Base-by-base conservation (phyloP, 2,888 invertebrate species). In the Ligdia adustata region DNA sequence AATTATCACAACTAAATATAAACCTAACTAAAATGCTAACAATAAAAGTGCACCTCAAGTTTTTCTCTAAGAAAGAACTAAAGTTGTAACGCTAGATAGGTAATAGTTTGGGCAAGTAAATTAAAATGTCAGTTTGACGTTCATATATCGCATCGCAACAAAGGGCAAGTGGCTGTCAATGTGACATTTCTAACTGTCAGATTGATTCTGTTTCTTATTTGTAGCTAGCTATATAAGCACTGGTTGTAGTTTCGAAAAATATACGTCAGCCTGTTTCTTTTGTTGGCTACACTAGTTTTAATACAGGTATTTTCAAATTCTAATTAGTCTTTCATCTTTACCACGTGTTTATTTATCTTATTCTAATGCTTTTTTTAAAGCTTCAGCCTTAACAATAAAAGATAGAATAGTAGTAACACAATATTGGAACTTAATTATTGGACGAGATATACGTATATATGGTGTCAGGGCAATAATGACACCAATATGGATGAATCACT, bases 331-430 rank as follows among this genome's bases (percentile, higher is more conserved):
- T 13, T 42, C 18, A 41, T 39, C n/a, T 4, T 46, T 32, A 29
- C 27, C 9, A 20, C n/a, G 22, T 22, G 22, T 22, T 43, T 32
- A 29, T 35, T 33, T 47, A 56, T 60, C 69, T 73, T 73, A 72
- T 39, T 46, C 66, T 73, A 48, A 27, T 63, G 67, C 70, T 72
- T 69, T 56, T 57, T n/a, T 63, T 61, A 54, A 69, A 72, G 69
- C 69, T 48, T 80, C 82, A 82, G 82, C 79, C 82, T 82, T 82
- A 81, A 74, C 13, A 65, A 63, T 72, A 75, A 67, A 62, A 55
- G 22, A 22, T n/a, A 22, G n/a, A 22, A 1, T 7, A 4, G 3
- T 16, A 6, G 3, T 20, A 22, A 22, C 7, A 62, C 35, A 40
- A 40, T 20, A 60, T 62, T 61, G 58, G 53, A 60, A 57, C 61